These are phyloP conservation scores for Eristalinus aeneus DNA, from an alignment of 2,888 invertebrate species.

Conservation along the genomic window DNA sequence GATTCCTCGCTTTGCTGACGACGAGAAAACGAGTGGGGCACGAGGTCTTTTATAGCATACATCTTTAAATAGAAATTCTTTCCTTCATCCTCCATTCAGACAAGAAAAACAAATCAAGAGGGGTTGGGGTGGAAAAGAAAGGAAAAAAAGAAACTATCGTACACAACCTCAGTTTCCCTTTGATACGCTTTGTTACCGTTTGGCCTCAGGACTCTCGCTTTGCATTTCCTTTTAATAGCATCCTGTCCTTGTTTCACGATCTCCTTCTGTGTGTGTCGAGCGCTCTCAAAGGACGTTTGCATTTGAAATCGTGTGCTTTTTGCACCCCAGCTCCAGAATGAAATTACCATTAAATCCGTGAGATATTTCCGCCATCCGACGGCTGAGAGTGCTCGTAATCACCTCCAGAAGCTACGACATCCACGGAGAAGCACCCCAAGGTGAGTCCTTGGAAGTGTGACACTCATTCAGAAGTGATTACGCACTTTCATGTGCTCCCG, in stretches of 20 bases:
- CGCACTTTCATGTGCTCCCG: conserved; percentile 33
- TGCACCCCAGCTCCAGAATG: not conserved
- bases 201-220: conserved; percentile 38
- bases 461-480: conserved; percentile 38
- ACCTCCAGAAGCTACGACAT: not conserved
- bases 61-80: not conserved
- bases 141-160: not conserved
- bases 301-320: not conserved
- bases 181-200: conserved; percentile 26
- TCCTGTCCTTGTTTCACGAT: conserved; percentile 12
- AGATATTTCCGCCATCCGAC: not conserved
- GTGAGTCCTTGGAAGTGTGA: not conserved
- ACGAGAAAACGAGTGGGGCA: not conserved
- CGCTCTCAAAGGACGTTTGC: conserved; percentile 14
- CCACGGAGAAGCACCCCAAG: not conserved
- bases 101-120: not conserved
- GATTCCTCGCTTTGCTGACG: not conserved
- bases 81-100: not conserved
- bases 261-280: not conserved
- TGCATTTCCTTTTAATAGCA: conserved; percentile 40
- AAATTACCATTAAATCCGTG: conserved; percentile 15
- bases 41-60: not conserved
- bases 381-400: not conserved
- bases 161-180: conserved; percentile 24
- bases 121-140: not conserved